Base-by-base conservation (phyloP, 2,797 vertebrate species). In the Myotis findleyi region DNA sequence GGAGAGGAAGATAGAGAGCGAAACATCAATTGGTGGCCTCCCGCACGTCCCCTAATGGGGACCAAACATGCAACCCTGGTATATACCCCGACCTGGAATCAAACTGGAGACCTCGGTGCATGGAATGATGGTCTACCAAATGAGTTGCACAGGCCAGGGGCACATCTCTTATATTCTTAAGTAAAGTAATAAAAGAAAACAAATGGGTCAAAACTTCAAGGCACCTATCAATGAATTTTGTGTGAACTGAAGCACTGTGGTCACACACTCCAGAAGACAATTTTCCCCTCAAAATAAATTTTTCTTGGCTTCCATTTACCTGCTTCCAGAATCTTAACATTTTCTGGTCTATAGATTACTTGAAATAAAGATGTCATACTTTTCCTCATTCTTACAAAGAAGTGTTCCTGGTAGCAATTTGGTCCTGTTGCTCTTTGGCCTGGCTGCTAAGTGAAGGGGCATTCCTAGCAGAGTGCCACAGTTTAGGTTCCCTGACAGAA, bases 241-340 rank as follows among this genome's bases (percentile, higher is more conserved):
- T 69, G 33, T 86, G 47, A 92, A 41, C 18, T n/a, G 73, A 20
- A 95, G 41, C 16, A 71, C 27, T 62, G 36, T 13, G 30, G 41
- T 84, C 79, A 89, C 68, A 95, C 14, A 77, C 44, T 81, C 53
- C 36, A 77, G 59, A 89, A 89, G 76, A 55, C 30, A 68, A 55
- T 85, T 97, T 96, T 92, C 51, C 55, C 83, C 82, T 85, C 41
- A 85, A 81, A 94, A 83, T 92, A 84, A 20, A 72, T 76, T 76
- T 89, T 87, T 64, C 64, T 85, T 64, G 16, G 55, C 36, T 83
- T 13, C 41, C 14, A 30, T 79, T 94, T 86, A 94, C 88, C 51
- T 82, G 38, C 17, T 79, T 88, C 36, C 25, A 64, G 75, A 68
- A 77, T 94, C 83, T 91, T 82, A 69, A 80, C 68, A 95, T 95